A percentile compares a stretch with the other conserved stretches of the same genome.
Conservation (phyloP, 2,113 vertebrate genomes). For the Paraplagusia blochii region DNA sequence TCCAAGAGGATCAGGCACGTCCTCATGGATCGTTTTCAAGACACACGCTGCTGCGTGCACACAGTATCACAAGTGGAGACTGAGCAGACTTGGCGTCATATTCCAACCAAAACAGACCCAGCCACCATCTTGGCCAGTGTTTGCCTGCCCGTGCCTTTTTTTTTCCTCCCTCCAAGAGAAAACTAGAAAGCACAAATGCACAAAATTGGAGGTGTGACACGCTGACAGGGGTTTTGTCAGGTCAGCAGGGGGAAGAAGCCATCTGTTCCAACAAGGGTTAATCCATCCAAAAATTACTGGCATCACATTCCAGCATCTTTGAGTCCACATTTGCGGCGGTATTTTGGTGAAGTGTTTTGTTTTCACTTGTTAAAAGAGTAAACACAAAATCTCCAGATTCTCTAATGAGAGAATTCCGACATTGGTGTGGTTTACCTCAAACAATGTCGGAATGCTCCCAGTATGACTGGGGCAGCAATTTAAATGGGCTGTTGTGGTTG, state of each 20-base stretch:
- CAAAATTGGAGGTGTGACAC: constrained; percentile 40
- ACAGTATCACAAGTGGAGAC: constrained; percentile 20
- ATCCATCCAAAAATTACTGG: constrained; percentile 74
- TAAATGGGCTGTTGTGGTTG: not conserved
- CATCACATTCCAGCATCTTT: constrained; percentile 73
- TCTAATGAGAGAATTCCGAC: too few species aligned
- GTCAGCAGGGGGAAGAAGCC: constrained; percentile 65
- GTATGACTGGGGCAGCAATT: constrained; percentile 6
- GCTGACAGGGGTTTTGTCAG: constrained; percentile 59
- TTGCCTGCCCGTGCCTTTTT: constrained; percentile 27
- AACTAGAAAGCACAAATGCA: constrained; percentile 19
- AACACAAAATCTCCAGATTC: too few species aligned
- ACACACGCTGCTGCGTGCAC: constrained; percentile 3
- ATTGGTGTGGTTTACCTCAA: not conserved
- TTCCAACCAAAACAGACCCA: constrained; percentile 63
- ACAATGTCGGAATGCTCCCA: constrained; percentile 11
- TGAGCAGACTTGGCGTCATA: constrained; percentile 48
- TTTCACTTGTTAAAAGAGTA: not conserved
- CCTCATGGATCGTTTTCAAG: constrained; percentile 42
- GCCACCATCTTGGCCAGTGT: constrained; percentile 60
- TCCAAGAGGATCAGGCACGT: constrained; percentile 43
- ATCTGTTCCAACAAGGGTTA: constrained; percentile 81
- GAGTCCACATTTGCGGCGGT: constrained; percentile 66
- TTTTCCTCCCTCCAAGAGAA: constrained; percentile 13
- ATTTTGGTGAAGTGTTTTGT: constrained; percentile 3